A percentile compares a stretch with the other conserved stretches of the same genome.
Evolutionary conservation across 2,888 invertebrate genomes (phyloP).

Genomic region (Petrolisthes cinctipes): DNA sequence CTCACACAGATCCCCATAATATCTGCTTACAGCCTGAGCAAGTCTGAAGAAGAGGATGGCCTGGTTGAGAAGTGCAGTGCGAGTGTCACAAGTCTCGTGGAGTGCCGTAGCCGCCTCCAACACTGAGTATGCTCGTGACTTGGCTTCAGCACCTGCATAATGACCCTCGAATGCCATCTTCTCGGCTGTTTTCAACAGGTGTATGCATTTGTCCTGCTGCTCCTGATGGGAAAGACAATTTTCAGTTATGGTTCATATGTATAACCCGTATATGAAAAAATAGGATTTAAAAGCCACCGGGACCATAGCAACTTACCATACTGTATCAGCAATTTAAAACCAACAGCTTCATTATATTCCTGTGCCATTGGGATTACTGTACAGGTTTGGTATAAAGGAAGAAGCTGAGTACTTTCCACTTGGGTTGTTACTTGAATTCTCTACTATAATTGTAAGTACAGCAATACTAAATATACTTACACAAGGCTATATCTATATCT

Average conservation of each 20-base stretch:
- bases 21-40: constrained; percentile 77
- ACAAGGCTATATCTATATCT: too few relatives aligned
- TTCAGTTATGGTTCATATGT: neutral
- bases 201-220: constrained; percentile 81
- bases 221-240: constrained; percentile 70
- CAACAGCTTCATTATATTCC: too few relatives aligned
- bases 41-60: constrained; percentile 80
- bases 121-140: constrained; percentile 77
- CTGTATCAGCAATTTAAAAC: too few relatives aligned
- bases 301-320: too few relatives aligned
- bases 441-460: too few relatives aligned
- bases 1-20: neutral
- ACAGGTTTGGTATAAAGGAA: too few relatives aligned
- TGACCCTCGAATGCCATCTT: constrained; percentile 79
- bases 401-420: too few relatives aligned
- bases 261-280: neutral
- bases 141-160: constrained; percentile 77
- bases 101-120: constrained; percentile 79
- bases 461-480: too few relatives aligned
- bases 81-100: constrained; percentile 78
- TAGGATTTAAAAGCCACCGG: neutral
- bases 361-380: too few relatives aligned
- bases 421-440: too few relatives aligned
- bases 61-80: constrained; percentile 78
- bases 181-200: constrained; percentile 83